Base-by-base conservation (phyloP, 2,113 vertebrate species). In the Paedocypris sp. region DNA sequence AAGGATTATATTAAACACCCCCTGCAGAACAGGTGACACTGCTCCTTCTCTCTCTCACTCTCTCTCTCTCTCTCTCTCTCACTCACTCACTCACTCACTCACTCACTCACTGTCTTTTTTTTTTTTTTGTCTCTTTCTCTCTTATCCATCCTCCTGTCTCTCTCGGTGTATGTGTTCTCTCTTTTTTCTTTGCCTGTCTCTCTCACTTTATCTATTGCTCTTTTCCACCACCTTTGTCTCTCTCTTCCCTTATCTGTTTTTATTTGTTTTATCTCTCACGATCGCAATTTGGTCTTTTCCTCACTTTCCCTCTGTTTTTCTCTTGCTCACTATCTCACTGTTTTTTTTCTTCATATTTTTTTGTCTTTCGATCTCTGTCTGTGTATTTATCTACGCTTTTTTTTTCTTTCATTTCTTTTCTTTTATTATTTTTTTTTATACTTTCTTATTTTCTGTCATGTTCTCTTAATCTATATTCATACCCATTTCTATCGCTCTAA, bases 1-100 rank as follows among this genome's bases (percentile, higher is more conserved):
- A 91, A 94, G 75, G 80, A 84, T 23, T 97, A 94, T 76, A 88
- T 97, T 75, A 99, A 99, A 71, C 95, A 99, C 68, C 95, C 95
- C 18, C 79, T 99, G 75, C 94, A 99, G 64, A 99, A 98, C 87
- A 91, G 83, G 95, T 94, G 78, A 84, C 31, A 9, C 2, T 18
- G 20, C 16, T 2, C 15, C 12, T 32, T 6, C 7, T 7, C 2
- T 15, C 13, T 39, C 5, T 4, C 13, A 35, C 10, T 9, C 9
- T n/a, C 13, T 35, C 10, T 8, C 33, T 35, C 11, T 10, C 13
- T 35, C 10, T 7, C 2, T 33, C 3, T 5, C 31, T 5, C 15
- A 41, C 19, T 6, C 1, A n/a, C n/a, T n/a, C n/a, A n/a, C n/a
- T n/a, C n/a, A n/a, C n/a, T n/a, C n/a, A n/a, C n/a, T n/a, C n/a